Conservation (phyloP, 2,113 vertebrate genomes). For the Riparia riparia region DNA sequence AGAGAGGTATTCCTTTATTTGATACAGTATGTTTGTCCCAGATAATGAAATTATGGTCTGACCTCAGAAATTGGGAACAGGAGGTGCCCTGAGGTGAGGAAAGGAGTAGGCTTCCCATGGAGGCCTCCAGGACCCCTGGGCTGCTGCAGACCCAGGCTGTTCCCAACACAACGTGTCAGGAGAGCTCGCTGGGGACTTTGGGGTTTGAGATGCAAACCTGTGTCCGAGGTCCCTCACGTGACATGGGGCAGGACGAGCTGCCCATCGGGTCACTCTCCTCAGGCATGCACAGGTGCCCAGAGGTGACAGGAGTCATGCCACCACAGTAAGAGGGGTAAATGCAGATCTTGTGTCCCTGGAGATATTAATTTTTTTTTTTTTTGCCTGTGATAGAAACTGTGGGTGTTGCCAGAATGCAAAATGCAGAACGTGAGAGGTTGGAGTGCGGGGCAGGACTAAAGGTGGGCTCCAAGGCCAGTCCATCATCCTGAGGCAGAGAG, state of each 20-base stretch:
- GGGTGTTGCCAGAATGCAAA: not conserved
- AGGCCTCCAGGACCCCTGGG: fast-evolving
- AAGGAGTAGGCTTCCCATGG: not conserved
- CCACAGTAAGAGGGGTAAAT: not conserved
- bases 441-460: fast-evolving
- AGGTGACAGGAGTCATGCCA: not conserved
- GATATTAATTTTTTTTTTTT: not conserved
- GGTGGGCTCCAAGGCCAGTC: not conserved
- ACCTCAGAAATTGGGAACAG: fast-evolving
- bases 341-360: not conserved
- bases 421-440: not conserved
- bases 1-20: not conserved
- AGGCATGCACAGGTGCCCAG: fast-evolving
- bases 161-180: fast-evolving
- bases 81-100: not conserved
- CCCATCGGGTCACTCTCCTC: not conserved
- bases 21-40: not conserved
- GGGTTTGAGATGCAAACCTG: not conserved
- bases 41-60: not conserved
- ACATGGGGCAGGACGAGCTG: fast-evolving
- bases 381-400: fast-evolving
- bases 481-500: not conserved
- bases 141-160: not conserved
- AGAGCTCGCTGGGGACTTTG: not conserved
- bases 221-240: fast-evolving